These are phyloP conservation scores for Selenia dentaria DNA, from an alignment of 2,888 invertebrate species.

Conservation along the genomic window DNA sequence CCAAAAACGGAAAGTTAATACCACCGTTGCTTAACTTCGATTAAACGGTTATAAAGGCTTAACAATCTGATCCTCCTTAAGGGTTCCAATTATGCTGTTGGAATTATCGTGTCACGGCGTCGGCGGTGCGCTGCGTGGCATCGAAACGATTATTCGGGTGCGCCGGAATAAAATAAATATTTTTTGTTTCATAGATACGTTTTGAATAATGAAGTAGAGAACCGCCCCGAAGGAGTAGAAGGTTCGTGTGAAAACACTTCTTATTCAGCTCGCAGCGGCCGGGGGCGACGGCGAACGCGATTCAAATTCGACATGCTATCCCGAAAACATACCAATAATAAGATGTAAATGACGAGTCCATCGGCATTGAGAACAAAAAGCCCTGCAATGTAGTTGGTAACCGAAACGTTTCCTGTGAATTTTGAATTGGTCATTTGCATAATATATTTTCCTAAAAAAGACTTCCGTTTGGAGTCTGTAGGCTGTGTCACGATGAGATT, in stretches of 20 bases:
- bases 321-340: conserved; percentile 73
- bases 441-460: conserved; percentile 72
- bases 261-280: conserved; percentile 59
- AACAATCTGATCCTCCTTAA: conserved; percentile 48
- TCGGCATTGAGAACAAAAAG: conserved; percentile 63
- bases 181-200: conserved; percentile 43
- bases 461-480: conserved; percentile 69
- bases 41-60: conserved; percentile 60
- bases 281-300: conserved; percentile 58
- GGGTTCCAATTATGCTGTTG: conserved; percentile 45
- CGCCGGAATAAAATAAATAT: conserved; percentile 39
- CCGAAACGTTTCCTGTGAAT: conserved; percentile 56
- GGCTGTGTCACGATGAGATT: conserved; percentile 61
- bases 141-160: conserved; percentile 32
- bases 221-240: conserved; percentile 33
- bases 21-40: conserved; percentile 59
- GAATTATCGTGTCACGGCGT: conserved; percentile 27
- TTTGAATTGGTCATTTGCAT: conserved; percentile 72
- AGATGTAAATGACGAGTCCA: conserved; percentile 75
- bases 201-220: conserved; percentile 50
- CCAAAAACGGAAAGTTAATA: conserved; percentile 70
- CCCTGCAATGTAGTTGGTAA: conserved; percentile 56
- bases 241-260: conserved; percentile 68
- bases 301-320: conserved; percentile 75
- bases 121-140: conserved; percentile 6